These are phyloP conservation scores for Morus bassanus DNA, from an alignment of 2,797 vertebrate genomes.

Conservation along the genomic window DNA sequence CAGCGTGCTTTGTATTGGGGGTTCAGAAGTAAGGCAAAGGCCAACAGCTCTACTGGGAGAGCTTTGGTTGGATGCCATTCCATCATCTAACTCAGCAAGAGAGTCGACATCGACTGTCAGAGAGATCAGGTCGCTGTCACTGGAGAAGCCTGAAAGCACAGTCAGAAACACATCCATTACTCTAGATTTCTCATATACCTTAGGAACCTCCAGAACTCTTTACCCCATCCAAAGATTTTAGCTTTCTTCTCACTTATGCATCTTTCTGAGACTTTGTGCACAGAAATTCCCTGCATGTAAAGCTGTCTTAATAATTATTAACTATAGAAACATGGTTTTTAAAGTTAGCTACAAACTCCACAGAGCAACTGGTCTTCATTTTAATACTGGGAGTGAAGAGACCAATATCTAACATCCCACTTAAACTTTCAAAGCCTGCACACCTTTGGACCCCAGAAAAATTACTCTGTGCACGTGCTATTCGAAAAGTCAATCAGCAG, in stretches of 20 bases:
- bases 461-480: not conserved
- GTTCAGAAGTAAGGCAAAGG: conserved; percentile 73
- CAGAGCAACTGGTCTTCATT: not conserved
- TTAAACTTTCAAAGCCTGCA: not conserved
- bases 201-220: not conserved
- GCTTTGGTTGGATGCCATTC: conserved; percentile 93
- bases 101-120: conserved; percentile 89
- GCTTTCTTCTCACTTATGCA: not conserved
- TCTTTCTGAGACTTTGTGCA: not conserved
- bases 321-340: not conserved
- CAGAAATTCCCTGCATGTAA: not conserved
- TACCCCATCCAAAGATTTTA: not conserved
- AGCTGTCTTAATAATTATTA: not conserved
- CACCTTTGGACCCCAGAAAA: not conserved
- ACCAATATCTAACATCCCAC: not conserved
- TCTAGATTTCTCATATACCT: not conserved
- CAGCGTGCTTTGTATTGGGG: conserved; percentile 34
- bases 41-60: conserved; percentile 86
- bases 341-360: not conserved
- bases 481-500: not conserved
- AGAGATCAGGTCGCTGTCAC: conserved; percentile 90
- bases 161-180: not conserved
- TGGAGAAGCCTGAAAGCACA: conserved; percentile 82
- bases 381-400: not conserved
- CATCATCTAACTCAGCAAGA: conserved; percentile 89